A percentile compares a stretch with the other conserved stretches of the same genome.
phyloP scores from a whole-genome alignment of 2,888 invertebrate genomes.

The Chrysolina haemoptera region DNA sequence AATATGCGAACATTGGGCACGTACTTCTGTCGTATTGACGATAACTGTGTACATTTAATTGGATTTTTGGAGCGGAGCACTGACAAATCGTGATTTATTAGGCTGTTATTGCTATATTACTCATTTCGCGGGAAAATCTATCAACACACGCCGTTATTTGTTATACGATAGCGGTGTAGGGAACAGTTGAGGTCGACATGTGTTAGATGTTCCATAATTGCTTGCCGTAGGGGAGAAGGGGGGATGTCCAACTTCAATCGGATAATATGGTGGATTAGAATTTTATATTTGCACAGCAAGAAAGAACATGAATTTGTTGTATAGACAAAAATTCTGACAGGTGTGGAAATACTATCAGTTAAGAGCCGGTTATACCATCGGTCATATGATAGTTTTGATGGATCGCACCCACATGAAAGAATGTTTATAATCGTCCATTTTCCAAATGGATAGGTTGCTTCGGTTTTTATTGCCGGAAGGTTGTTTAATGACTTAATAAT shows the following conservation, averaged over 20 bases:
- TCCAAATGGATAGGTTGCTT: too few relatives aligned
- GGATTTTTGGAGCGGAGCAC: slow-evolving; percentile 20
- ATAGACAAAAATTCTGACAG: too few relatives aligned
- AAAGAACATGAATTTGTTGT: too few relatives aligned
- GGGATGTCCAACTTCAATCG: neutral
- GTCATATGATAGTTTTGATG: too few relatives aligned
- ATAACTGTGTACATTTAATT: slow-evolving; percentile 26
- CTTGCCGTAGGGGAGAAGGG: neutral
- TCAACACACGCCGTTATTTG: slow-evolving; percentile 29
- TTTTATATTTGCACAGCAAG: too few relatives aligned
- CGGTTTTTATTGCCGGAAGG: too few relatives aligned
- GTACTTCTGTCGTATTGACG: neutral
- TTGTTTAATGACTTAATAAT: too few relatives aligned
- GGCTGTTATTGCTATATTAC: slow-evolving; percentile 16
- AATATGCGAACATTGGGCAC: slow-evolving; percentile 3
- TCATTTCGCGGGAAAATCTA: slow-evolving; percentile 24
- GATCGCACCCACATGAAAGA: too few relatives aligned
- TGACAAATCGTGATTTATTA: slow-evolving; percentile 28
- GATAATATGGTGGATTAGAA: neutral
- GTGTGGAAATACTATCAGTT: too few relatives aligned
- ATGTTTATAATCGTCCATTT: too few relatives aligned
- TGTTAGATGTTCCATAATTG: slow-evolving; percentile 3
- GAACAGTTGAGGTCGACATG: slow-evolving; percentile 16
- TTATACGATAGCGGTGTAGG: slow-evolving; percentile 13
- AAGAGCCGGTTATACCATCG: too few relatives aligned